These are phyloP conservation scores for Brotogeris chrysoptera DNA, from an alignment of 2,797 vertebrate species.

Conservation along the genomic window DNA sequence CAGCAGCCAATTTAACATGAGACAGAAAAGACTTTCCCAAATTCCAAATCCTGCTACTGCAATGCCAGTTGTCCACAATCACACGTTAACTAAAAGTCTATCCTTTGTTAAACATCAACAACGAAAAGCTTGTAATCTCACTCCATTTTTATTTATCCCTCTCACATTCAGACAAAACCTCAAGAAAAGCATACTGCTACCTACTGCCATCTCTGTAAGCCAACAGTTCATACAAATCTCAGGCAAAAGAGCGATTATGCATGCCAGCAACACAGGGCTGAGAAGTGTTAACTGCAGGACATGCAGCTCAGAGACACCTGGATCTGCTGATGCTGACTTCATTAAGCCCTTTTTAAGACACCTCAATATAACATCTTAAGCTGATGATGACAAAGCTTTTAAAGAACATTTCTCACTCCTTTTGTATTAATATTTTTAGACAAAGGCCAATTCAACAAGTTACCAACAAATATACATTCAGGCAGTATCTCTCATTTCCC, in stretches of 20 bases:
- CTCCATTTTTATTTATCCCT: neutral
- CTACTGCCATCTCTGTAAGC: neutral
- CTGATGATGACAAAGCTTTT: neutral
- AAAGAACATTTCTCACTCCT: neutral
- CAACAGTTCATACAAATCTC: neutral
- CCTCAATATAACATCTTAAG: neutral
- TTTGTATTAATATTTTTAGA: neutral
- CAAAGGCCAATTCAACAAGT: neutral
- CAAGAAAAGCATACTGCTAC: neutral
- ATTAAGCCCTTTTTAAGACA: neutral
- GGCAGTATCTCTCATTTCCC: neutral
- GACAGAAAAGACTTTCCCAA: neutral
- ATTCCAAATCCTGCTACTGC: neutral
- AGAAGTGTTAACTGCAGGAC: neutral
- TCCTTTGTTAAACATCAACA: neutral
- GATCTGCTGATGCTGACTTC: neutral
- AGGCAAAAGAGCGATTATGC: neutral
- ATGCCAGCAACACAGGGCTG: neutral
- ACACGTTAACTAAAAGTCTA: fast-evolving
- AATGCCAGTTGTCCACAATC: neutral
- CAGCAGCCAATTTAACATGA: neutral
- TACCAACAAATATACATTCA: neutral
- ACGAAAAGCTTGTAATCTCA: neutral
- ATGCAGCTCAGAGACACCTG: neutral
- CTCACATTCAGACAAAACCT: neutral